Evolutionary conservation across 2,888 invertebrate genomes (phyloP).

Genomic region (Lottia gigantea): DNA sequence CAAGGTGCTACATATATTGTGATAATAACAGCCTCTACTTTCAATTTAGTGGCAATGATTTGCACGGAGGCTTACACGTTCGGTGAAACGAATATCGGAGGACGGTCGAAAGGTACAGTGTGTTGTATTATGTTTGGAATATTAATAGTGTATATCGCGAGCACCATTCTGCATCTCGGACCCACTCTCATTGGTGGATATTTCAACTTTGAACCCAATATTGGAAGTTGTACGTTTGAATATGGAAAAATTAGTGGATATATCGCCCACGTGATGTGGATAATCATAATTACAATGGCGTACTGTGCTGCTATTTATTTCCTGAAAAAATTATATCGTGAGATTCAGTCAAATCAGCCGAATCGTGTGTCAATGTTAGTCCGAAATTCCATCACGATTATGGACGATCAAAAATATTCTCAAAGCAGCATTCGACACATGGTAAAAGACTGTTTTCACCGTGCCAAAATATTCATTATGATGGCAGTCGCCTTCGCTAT

Average conservation of each 20-base stretch:
- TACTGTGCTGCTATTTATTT: slow-evolving; percentile 63
- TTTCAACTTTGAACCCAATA: slow-evolving; percentile 65
- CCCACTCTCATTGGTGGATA: slow-evolving; percentile 68
- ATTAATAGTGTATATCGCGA: slow-evolving; percentile 65
- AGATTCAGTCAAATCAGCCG: slow-evolving; percentile 63
- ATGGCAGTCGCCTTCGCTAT: slow-evolving; percentile 60
- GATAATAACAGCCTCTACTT: slow-evolving; percentile 65
- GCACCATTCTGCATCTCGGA: slow-evolving; percentile 66
- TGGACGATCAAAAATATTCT: slow-evolving; percentile 48
- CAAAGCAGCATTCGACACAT: slow-evolving; percentile 50
- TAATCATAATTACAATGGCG: slow-evolving; percentile 63
- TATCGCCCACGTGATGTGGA: slow-evolving; percentile 68
- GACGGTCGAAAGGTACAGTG: slow-evolving; percentile 59
- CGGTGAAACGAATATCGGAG: slow-evolving; percentile 62
- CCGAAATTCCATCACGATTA: slow-evolving; percentile 60
- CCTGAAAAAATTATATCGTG: slow-evolving; percentile 63
- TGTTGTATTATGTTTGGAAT: slow-evolving; percentile 67
- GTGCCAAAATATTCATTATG: slow-evolving; percentile 64
- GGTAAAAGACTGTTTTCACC: slow-evolving; percentile 59
- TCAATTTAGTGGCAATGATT: slow-evolving; percentile 68
- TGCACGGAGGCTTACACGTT: slow-evolving; percentile 68
- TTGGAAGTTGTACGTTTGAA: slow-evolving; percentile 66
- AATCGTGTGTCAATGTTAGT: slow-evolving; percentile 62
- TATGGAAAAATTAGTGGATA: slow-evolving; percentile 66
- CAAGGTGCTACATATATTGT: slow-evolving; percentile 66